Base-by-base conservation (phyloP, 2,888 invertebrate genomes). In the Phyllotreta striolata region DNA sequence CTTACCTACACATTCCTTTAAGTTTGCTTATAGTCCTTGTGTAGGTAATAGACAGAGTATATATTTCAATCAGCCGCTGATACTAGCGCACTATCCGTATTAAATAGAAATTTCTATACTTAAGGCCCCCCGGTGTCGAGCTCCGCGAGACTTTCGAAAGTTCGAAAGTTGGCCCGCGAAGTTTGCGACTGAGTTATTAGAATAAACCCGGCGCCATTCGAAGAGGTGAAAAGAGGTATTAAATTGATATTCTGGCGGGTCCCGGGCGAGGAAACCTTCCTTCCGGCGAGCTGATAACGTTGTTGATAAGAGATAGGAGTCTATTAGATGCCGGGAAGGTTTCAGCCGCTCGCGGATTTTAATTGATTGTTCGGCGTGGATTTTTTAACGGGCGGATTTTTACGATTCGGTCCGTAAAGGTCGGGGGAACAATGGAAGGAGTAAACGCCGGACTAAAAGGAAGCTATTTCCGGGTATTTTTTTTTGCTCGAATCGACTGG, bases 131-230 rank as follows among this genome's bases (percentile, higher is more conserved):
- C 41, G 24, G 41, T 41, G 55, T 41, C 43, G 43, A 7, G 43
- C 12, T 55, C 43, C 38, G 38, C 24, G 24, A 43, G 44, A 63
- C 60, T 51, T 63, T 59, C 7, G 59, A 12, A 62, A 43, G 64
- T 66, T 64, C 62, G 61, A 62, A 67, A 55, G 63, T 67, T 56
- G 24, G 24, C 35, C n/a, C 40, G 37, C 13, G 34, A 59, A 64
- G 41, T 61, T 67, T 46, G 12, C 52, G 9, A 52, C 52, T 55
- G 55, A 49, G 55, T 67, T 67, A 67, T 67, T 59, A 51, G 64
- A 59, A 56, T 57, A 61, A 61, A 57, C 56, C 60, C 46, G 12
- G 37, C 52, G 24, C 24, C 24, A 57, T 47, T 38, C 12, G 43
- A n/a, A 52, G 24, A 24, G 38, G 57, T 44, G 56, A 52, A 57